Conservation (phyloP, 2,888 invertebrate species). For the Philopedon plagiatum region DNA sequence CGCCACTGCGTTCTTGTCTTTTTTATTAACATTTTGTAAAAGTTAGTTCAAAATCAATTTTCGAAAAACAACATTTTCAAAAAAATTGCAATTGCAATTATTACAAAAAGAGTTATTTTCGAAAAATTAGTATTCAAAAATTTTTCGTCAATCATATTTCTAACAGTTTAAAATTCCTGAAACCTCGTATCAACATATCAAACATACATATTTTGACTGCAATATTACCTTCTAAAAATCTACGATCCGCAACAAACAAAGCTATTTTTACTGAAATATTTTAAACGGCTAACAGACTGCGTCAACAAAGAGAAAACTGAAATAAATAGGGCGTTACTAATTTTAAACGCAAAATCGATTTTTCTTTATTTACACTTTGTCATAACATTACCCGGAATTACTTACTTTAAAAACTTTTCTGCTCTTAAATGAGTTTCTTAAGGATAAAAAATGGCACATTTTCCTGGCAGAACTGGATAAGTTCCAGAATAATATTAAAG, state of each 20-base stretch:
- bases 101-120: too few relatives aligned
- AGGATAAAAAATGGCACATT: constrained; percentile 24
- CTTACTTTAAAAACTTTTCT: constrained; percentile 18
- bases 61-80: too few relatives aligned
- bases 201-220: too few relatives aligned
- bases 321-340: constrained; percentile 17
- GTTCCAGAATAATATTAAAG: constrained; percentile 20
- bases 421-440: constrained; percentile 15
- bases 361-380: constrained; percentile 19
- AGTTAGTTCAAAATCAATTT: too few relatives aligned
- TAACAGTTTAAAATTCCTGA: too few relatives aligned
- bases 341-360: constrained; percentile 6
- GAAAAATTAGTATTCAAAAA: too few relatives aligned
- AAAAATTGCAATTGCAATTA: too few relatives aligned
- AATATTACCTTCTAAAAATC: neutral
- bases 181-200: too few relatives aligned
- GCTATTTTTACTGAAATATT: neutral
- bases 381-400: constrained; percentile 20
- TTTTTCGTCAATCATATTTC: too few relatives aligned
- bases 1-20: too few relatives aligned
- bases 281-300: neutral
- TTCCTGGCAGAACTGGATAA: constrained; percentile 15
- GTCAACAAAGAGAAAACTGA: constrained; percentile 9
- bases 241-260: neutral
- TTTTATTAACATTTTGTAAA: too few relatives aligned